Evolutionary conservation across 2,888 invertebrate species (phyloP), one percentile per base, ranked within the genome.

Genomic region (Linyphia triangularis): DNA sequence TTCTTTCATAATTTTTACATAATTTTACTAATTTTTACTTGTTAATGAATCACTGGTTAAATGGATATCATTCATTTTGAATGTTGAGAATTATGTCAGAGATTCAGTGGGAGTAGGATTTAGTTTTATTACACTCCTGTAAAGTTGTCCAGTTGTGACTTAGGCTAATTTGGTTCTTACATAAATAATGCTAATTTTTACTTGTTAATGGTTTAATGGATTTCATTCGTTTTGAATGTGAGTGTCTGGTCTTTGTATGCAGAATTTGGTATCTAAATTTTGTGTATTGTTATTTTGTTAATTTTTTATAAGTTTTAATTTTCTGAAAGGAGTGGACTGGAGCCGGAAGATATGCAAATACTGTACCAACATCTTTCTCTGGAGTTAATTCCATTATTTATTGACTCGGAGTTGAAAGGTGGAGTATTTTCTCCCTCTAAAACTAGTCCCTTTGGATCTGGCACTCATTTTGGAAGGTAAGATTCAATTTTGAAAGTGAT

Each of bases 361-460:
- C 94, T 99, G 89, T 98, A 97, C 93, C 96, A 96, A 90, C 98
- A 98, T 93, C 94, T 97, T 91, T 94, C 96, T 43, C 95, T 95
- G 89, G 96, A 96, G 88, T 93, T 98, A 61, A 94, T 98, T 90
- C 97, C 97, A 13, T 95, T 95, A 16, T 92, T 92, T 83, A 90
- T 92, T 89, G 93, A 93, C 40, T 92, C 92, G 43, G 92, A 95
- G 95, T 93, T 93, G 28, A 91, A 91, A 79, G 91, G 91, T 78
- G 91, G 90, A 19, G 72, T 78, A 4, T 69, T 85, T 63, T 90
- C 91, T 43, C 89, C 85, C 40, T 73, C 84, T 16, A 88, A 72
- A 61, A 78, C 51, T 10, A 89, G 75, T 33, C 65, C 91, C 13
- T 81, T 37, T 37, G 84, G 77, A 51, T 83, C 90, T 4, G 85